A percentile compares a stretch with the other conserved stretches of the same genome.
phyloP scores from a whole-genome alignment of 1,140 invertebrate genomes.

The Drosophila ohnishii region DNA sequence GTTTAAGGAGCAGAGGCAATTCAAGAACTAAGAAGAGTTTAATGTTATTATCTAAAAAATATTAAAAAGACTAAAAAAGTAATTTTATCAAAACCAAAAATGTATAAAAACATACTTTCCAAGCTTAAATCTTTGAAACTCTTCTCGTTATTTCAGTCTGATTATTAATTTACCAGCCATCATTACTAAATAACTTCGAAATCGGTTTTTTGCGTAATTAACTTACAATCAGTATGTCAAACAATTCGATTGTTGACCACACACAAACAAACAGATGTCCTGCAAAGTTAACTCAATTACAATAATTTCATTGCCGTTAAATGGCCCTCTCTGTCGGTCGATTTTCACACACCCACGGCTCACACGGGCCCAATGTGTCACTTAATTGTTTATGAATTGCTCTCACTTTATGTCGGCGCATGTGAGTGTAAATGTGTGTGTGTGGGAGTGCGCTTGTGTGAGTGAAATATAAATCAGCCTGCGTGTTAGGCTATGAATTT shows the following conservation, averaged over 20 bases:
- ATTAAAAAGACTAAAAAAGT: background rate
- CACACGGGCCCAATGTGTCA: constrained; percentile 49
- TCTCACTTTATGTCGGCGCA: constrained; percentile 7
- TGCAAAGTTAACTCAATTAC: constrained; percentile 69
- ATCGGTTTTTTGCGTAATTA: constrained; percentile 32
- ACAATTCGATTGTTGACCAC: constrained; percentile 46
- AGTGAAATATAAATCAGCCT: constrained; percentile 62
- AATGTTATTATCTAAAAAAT: background rate
- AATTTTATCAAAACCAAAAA: background rate
- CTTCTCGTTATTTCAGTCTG: background rate
- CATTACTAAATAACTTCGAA: constrained; percentile 15
- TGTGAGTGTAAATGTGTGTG: background rate
- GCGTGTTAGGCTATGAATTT: constrained; percentile 52
- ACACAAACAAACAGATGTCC: constrained; percentile 17
- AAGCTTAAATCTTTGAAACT: background rate
- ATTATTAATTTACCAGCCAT: background rate
- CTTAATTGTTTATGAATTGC: constrained; percentile 77
- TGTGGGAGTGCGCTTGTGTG: constrained; percentile 31
- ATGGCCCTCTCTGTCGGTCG: constrained; percentile 18
- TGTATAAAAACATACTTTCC: too few relatives aligned
- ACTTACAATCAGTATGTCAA: constrained; percentile 20
- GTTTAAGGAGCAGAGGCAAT: background rate
- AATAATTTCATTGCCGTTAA: constrained; percentile 60
- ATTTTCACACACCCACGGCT: constrained; percentile 3
- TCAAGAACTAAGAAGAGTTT: too few relatives aligned